Evolutionary conservation across 92 coral and sea anemone genomes (phyloP).

Genomic region (Parazoanthus swiftii): DNA sequence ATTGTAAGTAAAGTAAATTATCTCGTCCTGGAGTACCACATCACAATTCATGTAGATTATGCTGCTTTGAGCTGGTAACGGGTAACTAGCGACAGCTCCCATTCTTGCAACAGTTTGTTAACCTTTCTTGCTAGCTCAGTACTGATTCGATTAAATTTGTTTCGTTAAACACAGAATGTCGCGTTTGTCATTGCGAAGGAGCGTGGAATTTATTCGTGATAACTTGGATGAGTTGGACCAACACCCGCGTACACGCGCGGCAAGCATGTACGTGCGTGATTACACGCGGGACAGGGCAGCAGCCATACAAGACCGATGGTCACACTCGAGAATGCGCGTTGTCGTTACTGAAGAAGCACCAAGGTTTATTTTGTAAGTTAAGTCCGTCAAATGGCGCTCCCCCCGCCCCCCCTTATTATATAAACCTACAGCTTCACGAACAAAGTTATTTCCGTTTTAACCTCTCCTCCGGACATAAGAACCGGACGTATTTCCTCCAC

Average conservation of each 20-base stretch:
- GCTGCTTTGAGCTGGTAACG: too few species aligned
- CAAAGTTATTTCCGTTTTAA: too few species aligned
- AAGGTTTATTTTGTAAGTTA: conserved; percentile 24
- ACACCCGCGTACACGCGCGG: conserved; percentile 37
- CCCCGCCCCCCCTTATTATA: too few species aligned
- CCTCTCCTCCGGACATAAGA: too few species aligned
- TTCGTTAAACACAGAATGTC: neutral
- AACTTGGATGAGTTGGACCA: conserved; percentile 24
- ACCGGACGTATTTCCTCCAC: too few species aligned
- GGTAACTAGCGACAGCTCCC: too few species aligned
- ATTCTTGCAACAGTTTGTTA: too few species aligned
- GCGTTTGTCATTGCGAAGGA: conserved; percentile 21
- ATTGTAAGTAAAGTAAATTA: too few species aligned
- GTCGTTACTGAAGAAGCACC: conserved; percentile 38
- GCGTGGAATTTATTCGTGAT: conserved; percentile 24
- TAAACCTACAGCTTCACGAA: too few species aligned
- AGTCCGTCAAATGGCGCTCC: too few species aligned
- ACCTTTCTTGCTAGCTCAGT: neutral
- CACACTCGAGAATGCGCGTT: conserved; percentile 16
- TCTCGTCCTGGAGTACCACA: too few species aligned
- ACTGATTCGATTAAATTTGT: neutral
- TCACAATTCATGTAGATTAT: too few species aligned
- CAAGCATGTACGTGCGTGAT: conserved; percentile 21
- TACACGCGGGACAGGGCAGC: conserved; percentile 35
- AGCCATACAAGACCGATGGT: conserved; percentile 13